Conservation (phyloP, 2,113 vertebrate genomes). For the Motacilla alba region DNA sequence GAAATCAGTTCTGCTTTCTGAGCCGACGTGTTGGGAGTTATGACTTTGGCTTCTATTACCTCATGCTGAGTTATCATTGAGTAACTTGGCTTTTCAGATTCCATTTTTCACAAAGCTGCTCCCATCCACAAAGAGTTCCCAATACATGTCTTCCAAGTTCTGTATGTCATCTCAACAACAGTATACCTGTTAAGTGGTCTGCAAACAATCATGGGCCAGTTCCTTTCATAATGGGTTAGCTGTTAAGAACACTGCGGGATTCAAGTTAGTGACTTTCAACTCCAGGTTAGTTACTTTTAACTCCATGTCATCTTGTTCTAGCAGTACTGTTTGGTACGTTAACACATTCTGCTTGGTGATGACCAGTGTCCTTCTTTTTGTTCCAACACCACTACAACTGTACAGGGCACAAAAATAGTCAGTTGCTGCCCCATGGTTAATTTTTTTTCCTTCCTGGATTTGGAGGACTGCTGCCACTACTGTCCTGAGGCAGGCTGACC, state of each 20-base stretch:
- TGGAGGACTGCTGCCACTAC: background rate
- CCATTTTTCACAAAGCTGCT: background rate
- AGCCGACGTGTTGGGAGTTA: background rate
- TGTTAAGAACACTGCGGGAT: background rate
- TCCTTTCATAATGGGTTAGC: background rate
- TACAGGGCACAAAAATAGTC: background rate
- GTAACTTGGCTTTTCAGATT: background rate
- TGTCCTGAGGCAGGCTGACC: background rate
- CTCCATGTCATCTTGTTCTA: background rate
- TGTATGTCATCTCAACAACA: background rate
- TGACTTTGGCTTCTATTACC: background rate
- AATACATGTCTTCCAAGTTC: background rate
- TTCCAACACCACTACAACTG: background rate
- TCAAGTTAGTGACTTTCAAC: background rate
- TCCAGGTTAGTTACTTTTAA: background rate
- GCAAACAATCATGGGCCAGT: background rate
- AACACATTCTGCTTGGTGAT: background rate
- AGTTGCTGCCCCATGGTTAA: background rate
- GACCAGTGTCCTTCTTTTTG: background rate
- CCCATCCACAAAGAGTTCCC: accelerated
- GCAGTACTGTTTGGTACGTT: background rate
- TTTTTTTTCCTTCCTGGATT: background rate
- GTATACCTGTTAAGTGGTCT: background rate
- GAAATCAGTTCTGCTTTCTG: background rate
- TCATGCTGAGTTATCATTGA: background rate